Percentiles rank a stretch among this genome's conserved stretches.
These are phyloP conservation scores for Melanotaenia nigrans DNA, from an alignment of 2,797 vertebrate species.

Conservation along the genomic window DNA sequence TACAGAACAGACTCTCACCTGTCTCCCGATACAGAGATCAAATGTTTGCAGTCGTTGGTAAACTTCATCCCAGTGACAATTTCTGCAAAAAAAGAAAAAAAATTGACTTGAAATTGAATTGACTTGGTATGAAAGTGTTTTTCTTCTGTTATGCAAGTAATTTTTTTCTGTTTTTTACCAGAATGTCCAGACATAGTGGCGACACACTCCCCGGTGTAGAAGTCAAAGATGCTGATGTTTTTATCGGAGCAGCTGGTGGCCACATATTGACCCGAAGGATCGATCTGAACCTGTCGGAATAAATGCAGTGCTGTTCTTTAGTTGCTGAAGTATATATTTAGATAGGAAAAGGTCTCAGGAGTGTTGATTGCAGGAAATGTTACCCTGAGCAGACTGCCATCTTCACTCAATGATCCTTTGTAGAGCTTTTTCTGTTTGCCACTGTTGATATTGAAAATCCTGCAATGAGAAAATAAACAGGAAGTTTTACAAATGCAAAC, in stretches of 20 bases:
- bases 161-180: conserved; percentile 78
- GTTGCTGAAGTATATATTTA: neutral
- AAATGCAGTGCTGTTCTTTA: conserved; percentile 18
- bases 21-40: conserved; percentile 95
- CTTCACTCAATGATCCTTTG: conserved; percentile 93
- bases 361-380: conserved; percentile 13
- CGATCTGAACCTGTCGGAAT: conserved; percentile 89
- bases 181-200: conserved; percentile 95
- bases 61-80: conserved; percentile 96
- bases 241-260: conserved; percentile 96
- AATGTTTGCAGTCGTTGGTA: conserved; percentile 92
- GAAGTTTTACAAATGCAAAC: neutral
- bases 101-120: neutral
- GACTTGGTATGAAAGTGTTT: neutral
- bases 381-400: conserved; percentile 94
- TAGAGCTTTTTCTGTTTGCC: conserved; percentile 96
- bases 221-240: conserved; percentile 94
- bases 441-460: conserved; percentile 96
- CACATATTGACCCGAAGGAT: conserved; percentile 94
- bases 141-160: neutral
- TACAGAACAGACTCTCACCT: conserved; percentile 82
- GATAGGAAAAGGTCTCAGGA: neutral
- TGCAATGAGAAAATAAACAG: conserved; percentile 54
- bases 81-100: conserved; percentile 80
- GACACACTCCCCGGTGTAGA: conserved; percentile 92